phyloP scores from a whole-genome alignment of 92 coral and sea anemone genomes.

The Diadumene lineata region DNA sequence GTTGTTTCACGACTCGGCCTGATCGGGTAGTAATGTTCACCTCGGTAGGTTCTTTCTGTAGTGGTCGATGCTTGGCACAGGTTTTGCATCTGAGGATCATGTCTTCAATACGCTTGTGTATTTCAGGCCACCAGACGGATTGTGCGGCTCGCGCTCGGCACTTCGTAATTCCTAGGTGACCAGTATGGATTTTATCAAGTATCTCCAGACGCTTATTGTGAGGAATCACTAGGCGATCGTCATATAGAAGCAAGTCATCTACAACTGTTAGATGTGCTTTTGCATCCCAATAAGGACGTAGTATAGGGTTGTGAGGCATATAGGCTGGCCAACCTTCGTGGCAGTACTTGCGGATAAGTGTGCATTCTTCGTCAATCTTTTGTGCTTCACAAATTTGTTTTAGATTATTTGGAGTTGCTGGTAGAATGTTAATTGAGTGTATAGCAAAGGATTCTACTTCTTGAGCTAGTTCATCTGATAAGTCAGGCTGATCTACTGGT shows the following conservation, averaged over 20 bases:
- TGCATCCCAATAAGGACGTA: conserved; percentile 55
- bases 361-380: conserved; percentile 55
- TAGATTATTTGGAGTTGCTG: conserved; percentile 44
- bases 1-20: too few species aligned
- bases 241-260: conserved; percentile 53
- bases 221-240: conserved; percentile 64
- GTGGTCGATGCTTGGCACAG: conserved; percentile 53
- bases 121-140: conserved; percentile 63
- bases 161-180: conserved; percentile 63
- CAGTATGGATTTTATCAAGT: conserved; percentile 53
- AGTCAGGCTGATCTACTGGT: conserved; percentile 29
- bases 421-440: conserved; percentile 21
- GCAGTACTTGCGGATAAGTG: conserved; percentile 37
- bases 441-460: conserved; percentile 46
- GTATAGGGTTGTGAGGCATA: conserved; percentile 51
- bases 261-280: conserved; percentile 49
- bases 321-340: conserved; percentile 54
- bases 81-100: conserved; percentile 43
- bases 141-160: conserved; percentile 59
- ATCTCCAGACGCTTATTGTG: conserved; percentile 41
- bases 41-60: conserved; percentile 60
- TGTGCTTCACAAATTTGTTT: conserved; percentile 51
- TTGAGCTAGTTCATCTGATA: conserved; percentile 20
- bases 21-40: too few species aligned
- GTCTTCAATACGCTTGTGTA: conserved; percentile 26